Percentiles rank a stretch among this genome's conserved stretches.
Evolutionary conservation across 2,797 vertebrate species (phyloP).

Genomic region (Tauraco hartlaubi): DNA sequence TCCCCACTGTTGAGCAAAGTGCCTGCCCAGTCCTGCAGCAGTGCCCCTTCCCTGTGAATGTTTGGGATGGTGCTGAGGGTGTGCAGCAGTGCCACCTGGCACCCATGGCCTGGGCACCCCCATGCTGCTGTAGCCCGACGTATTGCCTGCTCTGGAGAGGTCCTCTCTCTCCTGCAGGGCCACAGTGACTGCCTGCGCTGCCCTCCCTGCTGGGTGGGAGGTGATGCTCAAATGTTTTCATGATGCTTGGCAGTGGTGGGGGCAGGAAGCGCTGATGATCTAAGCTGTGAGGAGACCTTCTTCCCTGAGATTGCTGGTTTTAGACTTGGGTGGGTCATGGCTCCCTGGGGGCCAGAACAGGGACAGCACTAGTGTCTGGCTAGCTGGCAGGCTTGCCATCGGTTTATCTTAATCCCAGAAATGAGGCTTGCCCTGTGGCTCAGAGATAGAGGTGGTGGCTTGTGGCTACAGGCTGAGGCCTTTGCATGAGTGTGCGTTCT

Average conservation of each 20-base stretch:
- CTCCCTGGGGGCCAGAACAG: background rate
- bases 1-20: background rate
- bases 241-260: background rate
- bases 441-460: background rate
- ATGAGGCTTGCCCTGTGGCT: background rate
- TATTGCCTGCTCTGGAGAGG: background rate
- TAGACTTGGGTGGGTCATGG: background rate
- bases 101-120: accelerated
- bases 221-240: background rate
- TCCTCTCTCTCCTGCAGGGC: accelerated
- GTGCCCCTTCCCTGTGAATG: background rate
- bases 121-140: background rate
- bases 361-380: background rate
- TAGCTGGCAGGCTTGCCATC: background rate
- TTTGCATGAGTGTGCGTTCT: background rate
- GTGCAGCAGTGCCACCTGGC: accelerated
- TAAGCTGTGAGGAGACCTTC: background rate
- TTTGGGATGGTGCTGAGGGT: background rate
- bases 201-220: background rate
- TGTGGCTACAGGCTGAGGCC: background rate
- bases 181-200: accelerated
- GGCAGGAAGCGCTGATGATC: background rate
- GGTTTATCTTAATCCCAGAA: background rate
- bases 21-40: background rate
- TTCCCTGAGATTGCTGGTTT: background rate